Percentiles rank a stretch among this genome's conserved stretches.
Evolutionary conservation across 2,888 invertebrate species (phyloP).

Genomic region (Amphipoea lucens): DNA sequence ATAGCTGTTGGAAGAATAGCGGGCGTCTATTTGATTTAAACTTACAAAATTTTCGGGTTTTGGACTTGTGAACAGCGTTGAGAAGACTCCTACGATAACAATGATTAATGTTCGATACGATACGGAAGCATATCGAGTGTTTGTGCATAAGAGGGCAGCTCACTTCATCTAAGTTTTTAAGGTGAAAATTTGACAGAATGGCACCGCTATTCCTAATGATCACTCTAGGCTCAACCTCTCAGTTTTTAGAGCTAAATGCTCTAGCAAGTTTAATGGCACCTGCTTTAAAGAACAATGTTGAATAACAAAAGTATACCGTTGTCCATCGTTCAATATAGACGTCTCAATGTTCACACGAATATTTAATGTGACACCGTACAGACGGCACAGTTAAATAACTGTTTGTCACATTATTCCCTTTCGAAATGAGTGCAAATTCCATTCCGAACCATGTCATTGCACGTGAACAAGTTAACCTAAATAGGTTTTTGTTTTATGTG

Average conservation of each 20-base stretch:
- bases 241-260: background rate
- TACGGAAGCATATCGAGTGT: too few species aligned
- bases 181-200: background rate
- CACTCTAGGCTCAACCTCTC: background rate
- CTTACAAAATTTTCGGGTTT: too few species aligned
- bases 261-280: background rate
- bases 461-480: background rate
- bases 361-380: conserved; percentile 19
- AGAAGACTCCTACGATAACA: too few species aligned
- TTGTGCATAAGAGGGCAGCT: too few species aligned
- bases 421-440: conserved; percentile 45
- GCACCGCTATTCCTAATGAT: background rate
- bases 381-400: conserved; percentile 47
- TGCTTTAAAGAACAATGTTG: background rate
- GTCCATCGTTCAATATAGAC: conserved; percentile 6
- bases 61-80: too few species aligned
- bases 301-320: background rate
- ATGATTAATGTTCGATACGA: too few species aligned
- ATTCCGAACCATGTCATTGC: background rate
- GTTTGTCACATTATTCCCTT: conserved; percentile 30
- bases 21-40: too few species aligned
- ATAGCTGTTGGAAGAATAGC: too few species aligned
- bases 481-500: background rate
- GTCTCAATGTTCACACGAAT: conserved; percentile 11
- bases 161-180: background rate